Conservation (phyloP, 2,888 invertebrate species). For the Pterostichus madidus region DNA sequence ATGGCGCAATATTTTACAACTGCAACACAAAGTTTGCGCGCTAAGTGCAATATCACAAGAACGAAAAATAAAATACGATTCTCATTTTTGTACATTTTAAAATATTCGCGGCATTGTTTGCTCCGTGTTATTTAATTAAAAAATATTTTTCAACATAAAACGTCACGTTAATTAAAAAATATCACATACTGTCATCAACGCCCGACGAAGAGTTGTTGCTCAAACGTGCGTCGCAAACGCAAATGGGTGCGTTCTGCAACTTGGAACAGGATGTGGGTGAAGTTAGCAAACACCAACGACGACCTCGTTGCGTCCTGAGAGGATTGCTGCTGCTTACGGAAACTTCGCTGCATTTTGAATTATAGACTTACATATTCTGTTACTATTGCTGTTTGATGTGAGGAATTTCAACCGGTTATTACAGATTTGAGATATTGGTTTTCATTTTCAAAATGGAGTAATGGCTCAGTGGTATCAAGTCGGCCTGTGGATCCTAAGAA, state of each 20-base stretch:
- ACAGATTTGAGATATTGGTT: too few relatives aligned
- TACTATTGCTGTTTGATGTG: background rate
- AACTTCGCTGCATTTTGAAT: conserved; percentile 18
- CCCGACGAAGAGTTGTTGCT: conserved; percentile 47
- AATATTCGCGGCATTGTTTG: conserved; percentile 60
- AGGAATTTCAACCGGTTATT: background rate
- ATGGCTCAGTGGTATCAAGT: too few relatives aligned
- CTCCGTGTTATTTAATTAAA: conserved; percentile 60
- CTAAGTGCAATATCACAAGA: conserved; percentile 46
- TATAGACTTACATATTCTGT: conserved; percentile 23
- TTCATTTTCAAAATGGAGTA: too few relatives aligned
- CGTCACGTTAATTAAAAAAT: conserved; percentile 65
- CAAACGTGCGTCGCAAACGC: conserved; percentile 47
- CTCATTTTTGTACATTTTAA: conserved; percentile 48
- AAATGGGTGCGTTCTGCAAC: background rate
- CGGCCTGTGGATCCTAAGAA: too few relatives aligned
- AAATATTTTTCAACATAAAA: conserved; percentile 65
- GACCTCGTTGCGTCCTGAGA: background rate
- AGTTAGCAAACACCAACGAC: too few relatives aligned
- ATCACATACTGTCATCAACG: conserved; percentile 53
- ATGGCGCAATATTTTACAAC: conserved; percentile 30
- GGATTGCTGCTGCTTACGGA: background rate
- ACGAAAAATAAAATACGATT: conserved; percentile 48
- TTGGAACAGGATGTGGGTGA: too few relatives aligned
- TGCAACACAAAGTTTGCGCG: background rate